Percentiles rank a stretch among this genome's conserved stretches.
These are phyloP conservation scores for Myioborus melanocephalus DNA, from an alignment of 2,797 vertebrate species.

Conservation along the genomic window DNA sequence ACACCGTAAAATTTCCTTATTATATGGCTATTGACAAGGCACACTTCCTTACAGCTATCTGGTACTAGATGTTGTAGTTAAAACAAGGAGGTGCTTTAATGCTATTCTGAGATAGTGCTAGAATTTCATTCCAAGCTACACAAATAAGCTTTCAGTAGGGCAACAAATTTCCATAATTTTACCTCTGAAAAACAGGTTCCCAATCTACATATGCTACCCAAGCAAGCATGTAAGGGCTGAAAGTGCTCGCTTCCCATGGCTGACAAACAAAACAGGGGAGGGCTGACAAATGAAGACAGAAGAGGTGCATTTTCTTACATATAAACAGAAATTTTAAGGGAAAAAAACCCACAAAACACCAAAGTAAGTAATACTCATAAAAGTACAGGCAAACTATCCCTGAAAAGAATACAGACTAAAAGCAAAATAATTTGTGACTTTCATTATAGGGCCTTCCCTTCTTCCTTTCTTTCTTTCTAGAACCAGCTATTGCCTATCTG, in stretches of 20 bases:
- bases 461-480: not conserved
- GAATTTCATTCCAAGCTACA: not conserved
- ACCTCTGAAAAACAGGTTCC: constrained; percentile 16
- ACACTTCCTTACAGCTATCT: not conserved
- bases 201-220: not conserved
- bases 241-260: not conserved
- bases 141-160: not conserved
- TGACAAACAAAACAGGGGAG: not conserved
- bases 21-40: not conserved
- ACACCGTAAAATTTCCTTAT: not conserved
- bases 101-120: not conserved
- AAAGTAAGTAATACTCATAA: not conserved
- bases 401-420: not conserved
- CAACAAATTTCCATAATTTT: not conserved
- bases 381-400: not conserved
- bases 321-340: not conserved
- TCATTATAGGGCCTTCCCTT: not conserved
- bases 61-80: not conserved
- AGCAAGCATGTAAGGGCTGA: not conserved
- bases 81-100: not conserved
- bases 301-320: not conserved
- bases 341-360: fast-evolving
- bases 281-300: not conserved
- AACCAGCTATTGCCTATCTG: not conserved
- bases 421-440: not conserved